Conservation (phyloP, 2,113 vertebrate genomes). For the Nesoenas mayeri region DNA sequence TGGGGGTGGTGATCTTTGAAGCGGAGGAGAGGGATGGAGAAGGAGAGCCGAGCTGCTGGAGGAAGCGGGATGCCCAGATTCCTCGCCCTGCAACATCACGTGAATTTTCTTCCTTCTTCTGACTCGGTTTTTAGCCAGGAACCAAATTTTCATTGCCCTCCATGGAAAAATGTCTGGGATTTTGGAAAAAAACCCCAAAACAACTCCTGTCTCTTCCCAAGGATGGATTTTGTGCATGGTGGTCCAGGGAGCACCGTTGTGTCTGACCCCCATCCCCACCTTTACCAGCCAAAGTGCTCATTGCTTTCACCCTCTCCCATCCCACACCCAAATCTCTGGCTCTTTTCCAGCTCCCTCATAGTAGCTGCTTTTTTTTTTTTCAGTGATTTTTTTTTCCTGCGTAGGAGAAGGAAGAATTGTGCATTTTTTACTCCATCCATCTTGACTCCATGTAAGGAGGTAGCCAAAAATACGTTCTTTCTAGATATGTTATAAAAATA, state of each 20-base stretch:
- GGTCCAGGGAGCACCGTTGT: neutral
- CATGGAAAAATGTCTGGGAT: neutral
- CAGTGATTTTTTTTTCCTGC: neutral
- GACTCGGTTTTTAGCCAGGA: neutral
- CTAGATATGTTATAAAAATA: neutral
- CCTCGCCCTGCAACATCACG: neutral
- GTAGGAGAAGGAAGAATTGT: neutral
- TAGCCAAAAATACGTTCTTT: neutral
- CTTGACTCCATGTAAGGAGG: slow-evolving; percentile 30
- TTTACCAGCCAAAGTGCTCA: neutral
- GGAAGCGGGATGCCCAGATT: neutral
- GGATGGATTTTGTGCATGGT: neutral
- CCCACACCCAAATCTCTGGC: neutral
- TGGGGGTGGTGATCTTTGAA: neutral
- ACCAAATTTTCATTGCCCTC: neutral
- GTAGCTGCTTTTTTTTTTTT: neutral
- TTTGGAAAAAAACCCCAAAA: neutral
- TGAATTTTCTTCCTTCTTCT: neutral
- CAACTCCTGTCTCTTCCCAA: neutral
- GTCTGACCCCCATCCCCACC: neutral
- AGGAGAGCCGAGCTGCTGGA: neutral
- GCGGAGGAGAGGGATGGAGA: neutral
- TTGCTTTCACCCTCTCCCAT: neutral
- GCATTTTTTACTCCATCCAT: neutral
- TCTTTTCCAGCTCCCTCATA: neutral